phyloP scores from a whole-genome alignment of 2,113 vertebrate species.

The human (Homo sapiens) region GRCh38 chr12:94923001-94923500 shows the following conservation, averaged over 20 bases:
- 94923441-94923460: neutral
- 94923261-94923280: slow-evolving; percentile 33
- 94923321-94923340: neutral
- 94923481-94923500: neutral
- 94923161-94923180: neutral
- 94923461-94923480: neutral
- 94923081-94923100: neutral
- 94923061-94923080: neutral
- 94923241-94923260: neutral
- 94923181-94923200: neutral
- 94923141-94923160: neutral
- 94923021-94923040: neutral
- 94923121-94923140: neutral
- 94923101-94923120: neutral
- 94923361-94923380: slow-evolving; percentile 39
- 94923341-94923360: neutral
- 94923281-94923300: slow-evolving; percentile 4
- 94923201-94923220: neutral
- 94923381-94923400: neutral
- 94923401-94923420: neutral
- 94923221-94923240: neutral
- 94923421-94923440: neutral
- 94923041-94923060: neutral
- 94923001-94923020: neutral
- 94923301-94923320: neutral